Conservation (phyloP, 2,888 invertebrate genomes). For the Tolmerus cingulatus region DNA sequence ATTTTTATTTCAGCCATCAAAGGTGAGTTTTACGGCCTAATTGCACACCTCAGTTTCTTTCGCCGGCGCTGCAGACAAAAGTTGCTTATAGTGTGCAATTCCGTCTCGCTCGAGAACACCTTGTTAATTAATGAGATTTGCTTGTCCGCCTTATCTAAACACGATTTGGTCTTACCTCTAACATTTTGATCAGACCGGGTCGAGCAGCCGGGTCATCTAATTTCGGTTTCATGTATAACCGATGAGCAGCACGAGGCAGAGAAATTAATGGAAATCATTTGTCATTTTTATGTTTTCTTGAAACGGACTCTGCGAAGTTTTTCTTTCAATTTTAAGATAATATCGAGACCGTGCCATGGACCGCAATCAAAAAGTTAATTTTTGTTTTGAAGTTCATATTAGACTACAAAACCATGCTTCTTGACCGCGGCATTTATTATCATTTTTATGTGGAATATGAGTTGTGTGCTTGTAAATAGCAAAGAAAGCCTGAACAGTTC, state of each 20-base stretch:
- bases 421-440: not conserved
- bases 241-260: not conserved
- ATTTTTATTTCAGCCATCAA: not conserved
- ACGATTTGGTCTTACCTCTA: not conserved
- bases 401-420: not conserved
- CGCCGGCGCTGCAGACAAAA: not conserved
- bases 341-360: too few species aligned
- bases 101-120: not conserved
- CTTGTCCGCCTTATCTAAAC: not conserved
- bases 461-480: too few species aligned
- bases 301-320: too few species aligned
- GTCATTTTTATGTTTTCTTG: not conserved
- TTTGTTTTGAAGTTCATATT: not conserved
- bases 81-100: not conserved
- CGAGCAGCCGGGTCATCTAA: not conserved
- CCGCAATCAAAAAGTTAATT: not conserved
- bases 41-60: not conserved
- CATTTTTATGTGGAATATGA: too few species aligned
- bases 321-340: too few species aligned
- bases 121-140: not conserved
- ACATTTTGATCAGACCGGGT: not conserved
- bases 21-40: not conserved
- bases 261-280: not conserved
- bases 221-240: not conserved
- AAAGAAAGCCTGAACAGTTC: too few species aligned